Evolutionary conservation across 2,797 vertebrate species (phyloP).

Genomic region (Gadopsis bispinosus): DNA sequence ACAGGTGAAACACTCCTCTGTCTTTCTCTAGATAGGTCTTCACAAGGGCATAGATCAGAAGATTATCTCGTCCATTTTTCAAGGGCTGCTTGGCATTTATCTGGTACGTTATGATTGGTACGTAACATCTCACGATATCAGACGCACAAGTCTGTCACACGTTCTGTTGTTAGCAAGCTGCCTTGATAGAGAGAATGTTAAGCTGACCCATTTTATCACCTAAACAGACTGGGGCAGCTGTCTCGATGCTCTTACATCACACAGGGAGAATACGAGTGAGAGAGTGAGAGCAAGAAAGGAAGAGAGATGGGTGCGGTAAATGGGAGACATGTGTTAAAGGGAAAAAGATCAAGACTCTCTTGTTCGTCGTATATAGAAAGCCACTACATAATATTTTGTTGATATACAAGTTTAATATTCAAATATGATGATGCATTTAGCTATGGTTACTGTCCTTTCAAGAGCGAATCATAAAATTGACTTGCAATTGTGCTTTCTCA

Average conservation of each 20-base stretch:
- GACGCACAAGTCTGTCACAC: slow-evolving; percentile 66
- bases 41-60: slow-evolving; percentile 66
- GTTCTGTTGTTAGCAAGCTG: slow-evolving; percentile 67
- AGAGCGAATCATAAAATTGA: not conserved
- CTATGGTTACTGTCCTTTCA: not conserved
- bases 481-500: not conserved
- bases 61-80: slow-evolving; percentile 62
- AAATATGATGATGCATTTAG: slow-evolving; percentile 8
- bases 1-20: slow-evolving; percentile 63
- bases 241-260: slow-evolving; percentile 66
- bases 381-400: not conserved
- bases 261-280: slow-evolving; percentile 39
- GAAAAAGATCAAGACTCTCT: slow-evolving; percentile 12
- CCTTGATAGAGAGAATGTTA: slow-evolving; percentile 55
- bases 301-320: slow-evolving; percentile 27
- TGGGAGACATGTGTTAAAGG: slow-evolving; percentile 32
- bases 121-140: slow-evolving; percentile 67
- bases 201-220: slow-evolving; percentile 78
- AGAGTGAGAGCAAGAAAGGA: slow-evolving; percentile 19
- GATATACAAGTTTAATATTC: not conserved
- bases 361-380: not conserved
- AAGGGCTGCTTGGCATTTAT: slow-evolving; percentile 66
- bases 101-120: slow-evolving; percentile 67
- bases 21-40: slow-evolving; percentile 48
- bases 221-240: slow-evolving; percentile 61